Conservation (phyloP, 2,888 invertebrate genomes). For the Zhuqinia jingwanae region DNA sequence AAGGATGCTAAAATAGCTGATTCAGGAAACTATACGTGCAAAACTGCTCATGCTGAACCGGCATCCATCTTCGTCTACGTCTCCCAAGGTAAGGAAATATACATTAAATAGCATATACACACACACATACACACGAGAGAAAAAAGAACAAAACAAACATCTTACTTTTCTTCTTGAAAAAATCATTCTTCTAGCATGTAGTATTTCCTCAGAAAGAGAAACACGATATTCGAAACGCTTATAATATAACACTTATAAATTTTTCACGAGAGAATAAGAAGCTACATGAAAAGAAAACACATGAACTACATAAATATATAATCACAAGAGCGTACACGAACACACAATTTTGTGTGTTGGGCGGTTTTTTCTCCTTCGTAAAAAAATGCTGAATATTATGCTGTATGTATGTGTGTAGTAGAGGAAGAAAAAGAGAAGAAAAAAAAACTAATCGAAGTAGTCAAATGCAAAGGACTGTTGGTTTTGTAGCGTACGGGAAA, state of each 20-base stretch:
- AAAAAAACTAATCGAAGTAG: too few relatives aligned
- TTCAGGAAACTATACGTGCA: conserved; percentile 95
- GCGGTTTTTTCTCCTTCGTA: too few relatives aligned
- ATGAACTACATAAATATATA: conserved; percentile 3
- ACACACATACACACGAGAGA: conserved; percentile 1
- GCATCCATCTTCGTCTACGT: conserved; percentile 94
- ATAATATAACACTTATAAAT: not conserved
- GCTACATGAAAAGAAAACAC: not conserved
- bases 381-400: not conserved
- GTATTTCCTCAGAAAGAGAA: not conserved
- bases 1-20: conserved; percentile 90
- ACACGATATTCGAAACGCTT: not conserved
- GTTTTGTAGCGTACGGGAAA: too few relatives aligned
- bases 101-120: not conserved
- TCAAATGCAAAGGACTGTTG: too few relatives aligned
- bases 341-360: too few relatives aligned
- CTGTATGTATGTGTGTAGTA: not conserved
- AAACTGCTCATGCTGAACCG: conserved; percentile 93
- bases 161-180: not conserved
- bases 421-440: not conserved
- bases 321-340: not conserved
- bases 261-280: not conserved
- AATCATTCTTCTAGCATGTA: not conserved
- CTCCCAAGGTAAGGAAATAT: conserved; percentile 88
- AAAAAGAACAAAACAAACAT: not conserved